A percentile compares a stretch with the other conserved stretches of the same genome.
These are phyloP conservation scores for Crocallis elinguaria DNA, from an alignment of 2,888 invertebrate genomes.

Conservation along the genomic window DNA sequence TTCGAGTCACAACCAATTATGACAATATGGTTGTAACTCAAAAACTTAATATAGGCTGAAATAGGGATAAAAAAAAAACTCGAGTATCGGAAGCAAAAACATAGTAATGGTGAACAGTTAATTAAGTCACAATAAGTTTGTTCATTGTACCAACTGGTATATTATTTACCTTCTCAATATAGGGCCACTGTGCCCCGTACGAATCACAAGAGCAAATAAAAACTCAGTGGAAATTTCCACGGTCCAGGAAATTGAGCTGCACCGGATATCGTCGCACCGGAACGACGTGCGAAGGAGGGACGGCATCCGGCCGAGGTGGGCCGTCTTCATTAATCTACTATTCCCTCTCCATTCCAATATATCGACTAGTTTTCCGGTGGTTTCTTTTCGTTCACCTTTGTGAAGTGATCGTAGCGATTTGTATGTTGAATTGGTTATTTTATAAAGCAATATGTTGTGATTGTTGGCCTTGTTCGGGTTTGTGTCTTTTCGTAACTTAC, in stretches of 20 bases:
- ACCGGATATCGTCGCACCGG: slow-evolving; percentile 82
- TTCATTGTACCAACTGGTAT: too few relatives aligned
- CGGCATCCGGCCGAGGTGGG: slow-evolving; percentile 74
- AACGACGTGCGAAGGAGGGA: slow-evolving; percentile 74
- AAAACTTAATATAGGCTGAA: too few relatives aligned
- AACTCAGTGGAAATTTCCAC: slow-evolving; percentile 67
- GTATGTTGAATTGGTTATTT: not conserved
- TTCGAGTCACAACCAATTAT: too few relatives aligned
- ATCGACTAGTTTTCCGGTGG: slow-evolving; percentile 42
- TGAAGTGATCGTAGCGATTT: slow-evolving; percentile 11
- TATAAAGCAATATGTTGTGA: not conserved
- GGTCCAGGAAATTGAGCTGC: slow-evolving; percentile 80
- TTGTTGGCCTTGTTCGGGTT: not conserved
- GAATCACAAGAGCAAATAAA: slow-evolving; percentile 70
- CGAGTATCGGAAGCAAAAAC: too few relatives aligned
- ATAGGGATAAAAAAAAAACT: too few relatives aligned
- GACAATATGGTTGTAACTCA: too few relatives aligned
- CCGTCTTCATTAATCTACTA: slow-evolving; percentile 70
- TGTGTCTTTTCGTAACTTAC: too few relatives aligned
- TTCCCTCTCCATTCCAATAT: slow-evolving; percentile 56
- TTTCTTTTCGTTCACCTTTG: slow-evolving; percentile 30
- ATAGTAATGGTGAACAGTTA: too few relatives aligned
- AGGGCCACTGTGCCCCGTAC: slow-evolving; percentile 39
- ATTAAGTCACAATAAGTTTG: too few relatives aligned
- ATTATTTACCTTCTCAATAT: slow-evolving; percentile 5